Evolutionary conservation across 2,797 vertebrate genomes (phyloP).

Genomic region (Caiman crocodilus): DNA sequence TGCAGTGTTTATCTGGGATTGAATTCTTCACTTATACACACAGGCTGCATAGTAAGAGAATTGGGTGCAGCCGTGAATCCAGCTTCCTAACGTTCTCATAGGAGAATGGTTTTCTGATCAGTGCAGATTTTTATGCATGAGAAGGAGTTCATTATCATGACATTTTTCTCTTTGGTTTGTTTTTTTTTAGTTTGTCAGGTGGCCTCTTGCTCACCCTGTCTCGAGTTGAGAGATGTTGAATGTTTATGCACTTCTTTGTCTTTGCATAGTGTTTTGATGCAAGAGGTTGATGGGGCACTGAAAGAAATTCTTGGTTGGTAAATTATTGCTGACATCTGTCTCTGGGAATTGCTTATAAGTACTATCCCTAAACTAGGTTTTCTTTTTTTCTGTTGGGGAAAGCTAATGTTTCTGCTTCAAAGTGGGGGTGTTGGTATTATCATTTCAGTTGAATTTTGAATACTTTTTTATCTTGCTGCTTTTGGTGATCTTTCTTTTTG

Average conservation of each 20-base stretch:
- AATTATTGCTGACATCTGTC: slow-evolving; percentile 3
- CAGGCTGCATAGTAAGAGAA: slow-evolving; percentile 5
- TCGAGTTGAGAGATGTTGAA: not conserved
- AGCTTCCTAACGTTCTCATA: slow-evolving; percentile 35
- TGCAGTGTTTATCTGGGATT: not conserved
- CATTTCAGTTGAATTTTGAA: not conserved
- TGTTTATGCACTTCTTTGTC: not conserved
- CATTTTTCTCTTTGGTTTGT: not conserved
- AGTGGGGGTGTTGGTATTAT: not conserved
- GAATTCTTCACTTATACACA: not conserved
- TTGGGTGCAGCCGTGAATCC: not conserved
- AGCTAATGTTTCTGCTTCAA: not conserved
- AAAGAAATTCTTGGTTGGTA: slow-evolving; percentile 1
- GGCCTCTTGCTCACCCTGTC: not conserved
- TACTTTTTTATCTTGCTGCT: not conserved
- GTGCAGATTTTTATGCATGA: not conserved
- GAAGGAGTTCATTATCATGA: not conserved
- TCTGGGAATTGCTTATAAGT: slow-evolving; percentile 20
- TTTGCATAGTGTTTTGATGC: slow-evolving; percentile 26
- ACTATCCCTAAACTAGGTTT: not conserved
- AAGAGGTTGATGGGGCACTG: slow-evolving; percentile 34
- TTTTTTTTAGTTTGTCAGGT: not conserved
- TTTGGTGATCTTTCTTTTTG: not conserved
- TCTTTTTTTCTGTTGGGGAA: slow-evolving; percentile 13
- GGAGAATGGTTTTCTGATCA: slow-evolving; percentile 28